Evolutionary conservation across 1,140 invertebrate species (phyloP).

Genomic region (Heliconius melpomene): DNA sequence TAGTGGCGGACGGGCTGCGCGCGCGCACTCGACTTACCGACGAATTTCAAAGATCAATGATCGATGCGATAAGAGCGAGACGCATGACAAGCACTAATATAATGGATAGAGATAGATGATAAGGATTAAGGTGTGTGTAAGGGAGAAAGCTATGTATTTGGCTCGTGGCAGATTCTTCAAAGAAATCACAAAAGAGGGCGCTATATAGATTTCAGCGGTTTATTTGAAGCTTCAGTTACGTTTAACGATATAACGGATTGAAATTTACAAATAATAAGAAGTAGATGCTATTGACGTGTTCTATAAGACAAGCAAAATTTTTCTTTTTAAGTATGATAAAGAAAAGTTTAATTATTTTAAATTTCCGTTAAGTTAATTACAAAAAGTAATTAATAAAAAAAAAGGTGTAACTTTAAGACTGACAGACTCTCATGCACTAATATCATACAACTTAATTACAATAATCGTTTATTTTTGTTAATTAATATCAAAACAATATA

Average conservation of each 20-base stretch:
- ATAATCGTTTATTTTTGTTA: no score
- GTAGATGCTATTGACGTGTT: no score
- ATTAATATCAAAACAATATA: not conserved
- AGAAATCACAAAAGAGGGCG: conserved; percentile 60
- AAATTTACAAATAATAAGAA: no score
- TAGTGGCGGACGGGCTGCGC: conserved; percentile 59
- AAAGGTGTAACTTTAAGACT: not conserved
- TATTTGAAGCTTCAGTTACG: conserved; percentile 38
- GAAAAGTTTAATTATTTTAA: not conserved
- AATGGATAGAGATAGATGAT: conserved; percentile 53
- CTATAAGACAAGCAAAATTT: no score
- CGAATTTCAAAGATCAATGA: conserved; percentile 81
- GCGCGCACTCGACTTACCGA: conserved; percentile 72
- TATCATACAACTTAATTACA: no score
- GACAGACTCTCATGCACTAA: not conserved
- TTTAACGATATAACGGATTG: conserved; percentile 36
- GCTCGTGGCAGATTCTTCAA: conserved; percentile 69
- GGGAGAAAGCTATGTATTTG: conserved; percentile 56
- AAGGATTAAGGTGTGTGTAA: conserved; percentile 36
- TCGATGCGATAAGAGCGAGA: conserved; percentile 76
- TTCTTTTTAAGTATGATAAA: not conserved
- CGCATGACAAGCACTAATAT: conserved; percentile 54
- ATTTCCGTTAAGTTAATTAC: not conserved
- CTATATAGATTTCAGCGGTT: conserved; percentile 48
- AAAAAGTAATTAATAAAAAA: not conserved